Evolutionary conservation across 1,140 invertebrate species (phyloP), one percentile per base, ranked within the genome.

Genomic region (Chironomus striatipennis): DNA sequence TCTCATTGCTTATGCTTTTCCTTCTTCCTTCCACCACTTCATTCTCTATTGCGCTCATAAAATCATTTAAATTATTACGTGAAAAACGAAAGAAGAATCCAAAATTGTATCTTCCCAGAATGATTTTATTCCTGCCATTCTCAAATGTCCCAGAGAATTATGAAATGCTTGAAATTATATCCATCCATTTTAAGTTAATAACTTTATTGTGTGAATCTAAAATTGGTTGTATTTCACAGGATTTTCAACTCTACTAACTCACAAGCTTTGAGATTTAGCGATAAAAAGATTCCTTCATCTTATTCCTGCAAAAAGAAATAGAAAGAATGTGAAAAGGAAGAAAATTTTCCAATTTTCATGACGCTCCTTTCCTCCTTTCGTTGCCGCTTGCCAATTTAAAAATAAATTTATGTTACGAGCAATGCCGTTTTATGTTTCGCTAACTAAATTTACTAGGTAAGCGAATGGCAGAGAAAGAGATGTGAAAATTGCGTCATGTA

Each of bases 341-440:
- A 34, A 34, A 34, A 2, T 34, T 34, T 34, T 34, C 24, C 24
- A 34, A 34, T 34, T 34, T 34, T 34, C 24, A 34, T 34, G 24
- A 34, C 24, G 9, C 47, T 57, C n/a, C 47, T 57, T 47, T 57
- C 12, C 12, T 15, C 47, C 47, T 57, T 57, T 15, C 15, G 9
- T 57, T 57, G 12, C n/a, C 47, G 12, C 47, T n/a, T 57, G 12
- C 47, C 47, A 57, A 57, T 57, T 57, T 57, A 57, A 57, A 57
- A 57, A 57, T n/a, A 57, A 57, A 57, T 57, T 57, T 57, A 57
- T 57, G 47, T 57, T 57, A 57, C 47, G 47, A 57, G 47, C 47
- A n/a, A n/a, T 57, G 47, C 47, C 47, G 47, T 57, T 57, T 34
- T 57, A 57, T 57, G 47, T 57, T 57, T 57, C 47, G 47, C 47